Conservation (phyloP, 2,113 vertebrate species). For the Taxidea taxus region DNA sequence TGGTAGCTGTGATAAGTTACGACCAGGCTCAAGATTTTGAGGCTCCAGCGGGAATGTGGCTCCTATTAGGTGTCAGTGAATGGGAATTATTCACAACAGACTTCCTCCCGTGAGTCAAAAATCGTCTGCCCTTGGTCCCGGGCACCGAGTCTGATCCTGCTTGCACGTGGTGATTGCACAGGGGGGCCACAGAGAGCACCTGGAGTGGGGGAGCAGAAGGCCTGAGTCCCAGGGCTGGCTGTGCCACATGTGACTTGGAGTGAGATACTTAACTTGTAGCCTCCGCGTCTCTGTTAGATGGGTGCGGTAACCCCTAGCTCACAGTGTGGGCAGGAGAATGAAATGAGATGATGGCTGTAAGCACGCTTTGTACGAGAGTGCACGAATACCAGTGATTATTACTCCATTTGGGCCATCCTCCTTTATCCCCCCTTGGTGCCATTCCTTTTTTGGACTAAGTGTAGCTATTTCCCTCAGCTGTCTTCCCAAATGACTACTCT, state of each 20-base stretch:
- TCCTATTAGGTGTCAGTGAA: rapidly evolving
- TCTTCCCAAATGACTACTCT: background rate
- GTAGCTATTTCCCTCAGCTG: background rate
- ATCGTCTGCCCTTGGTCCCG: background rate
- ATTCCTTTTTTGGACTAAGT: background rate
- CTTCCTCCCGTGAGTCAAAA: background rate
- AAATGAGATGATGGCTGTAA: rapidly evolving
- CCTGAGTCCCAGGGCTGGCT: background rate
- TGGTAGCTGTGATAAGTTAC: background rate
- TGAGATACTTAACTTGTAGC: background rate
- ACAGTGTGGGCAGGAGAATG: rapidly evolving
- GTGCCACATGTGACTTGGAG: background rate
- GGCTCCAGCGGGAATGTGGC: rapidly evolving
- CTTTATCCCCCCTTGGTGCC: background rate
- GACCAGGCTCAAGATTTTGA: background rate
- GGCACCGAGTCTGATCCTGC: background rate
- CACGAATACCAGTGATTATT: background rate
- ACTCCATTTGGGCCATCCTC: background rate
- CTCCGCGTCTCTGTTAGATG: background rate
- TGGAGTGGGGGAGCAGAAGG: background rate
- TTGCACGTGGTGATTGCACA: rapidly evolving
- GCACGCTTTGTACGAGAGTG: background rate
- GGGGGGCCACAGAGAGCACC: background rate
- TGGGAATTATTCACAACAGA: background rate
- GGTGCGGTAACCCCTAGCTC: background rate